These are phyloP conservation scores for Volucella zonaria DNA, from an alignment of 2,888 invertebrate genomes.

Conservation along the genomic window DNA sequence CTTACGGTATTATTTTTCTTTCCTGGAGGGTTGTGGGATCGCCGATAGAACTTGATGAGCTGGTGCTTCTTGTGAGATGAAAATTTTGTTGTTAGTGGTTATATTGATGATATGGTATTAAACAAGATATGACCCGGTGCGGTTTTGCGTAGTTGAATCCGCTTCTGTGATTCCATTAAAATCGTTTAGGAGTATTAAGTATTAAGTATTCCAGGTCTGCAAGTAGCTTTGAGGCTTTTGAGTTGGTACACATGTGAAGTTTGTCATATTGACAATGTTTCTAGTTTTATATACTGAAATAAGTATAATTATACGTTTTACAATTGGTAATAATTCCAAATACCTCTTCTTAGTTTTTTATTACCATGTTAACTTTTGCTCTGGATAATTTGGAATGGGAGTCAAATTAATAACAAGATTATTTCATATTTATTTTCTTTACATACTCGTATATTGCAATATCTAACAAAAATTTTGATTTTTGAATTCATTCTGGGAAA, in stretches of 20 bases:
- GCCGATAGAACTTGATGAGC: background rate
- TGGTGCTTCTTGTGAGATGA: background rate
- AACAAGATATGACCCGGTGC: conserved; percentile 15
- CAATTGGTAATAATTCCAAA: conserved; percentile 10
- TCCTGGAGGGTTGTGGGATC: background rate
- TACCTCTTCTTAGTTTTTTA: no score
- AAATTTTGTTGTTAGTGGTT: conserved; percentile 8
- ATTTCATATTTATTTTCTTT: no score
- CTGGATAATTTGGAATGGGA: no score
- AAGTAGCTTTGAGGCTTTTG: conserved; percentile 11
- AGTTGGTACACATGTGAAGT: background rate
- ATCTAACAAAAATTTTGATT: no score
- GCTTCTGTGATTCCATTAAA: conserved; percentile 15
- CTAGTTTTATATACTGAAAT: conserved; percentile 19
- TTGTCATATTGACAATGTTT: conserved; percentile 16
- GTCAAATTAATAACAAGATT: no score
- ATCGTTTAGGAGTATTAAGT: conserved; percentile 28
- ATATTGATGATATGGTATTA: conserved; percentile 6
- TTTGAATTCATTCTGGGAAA: no score
- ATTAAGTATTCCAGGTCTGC: conserved; percentile 22
- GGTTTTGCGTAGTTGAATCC: conserved; percentile 3
- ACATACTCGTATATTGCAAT: no score
- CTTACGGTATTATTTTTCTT: no score
- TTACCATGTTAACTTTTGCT: no score
- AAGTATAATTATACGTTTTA: conserved; percentile 22